These are phyloP conservation scores for Thunnus thynnus DNA, from an alignment of 2,113 vertebrate species.

Conservation along the genomic window DNA sequence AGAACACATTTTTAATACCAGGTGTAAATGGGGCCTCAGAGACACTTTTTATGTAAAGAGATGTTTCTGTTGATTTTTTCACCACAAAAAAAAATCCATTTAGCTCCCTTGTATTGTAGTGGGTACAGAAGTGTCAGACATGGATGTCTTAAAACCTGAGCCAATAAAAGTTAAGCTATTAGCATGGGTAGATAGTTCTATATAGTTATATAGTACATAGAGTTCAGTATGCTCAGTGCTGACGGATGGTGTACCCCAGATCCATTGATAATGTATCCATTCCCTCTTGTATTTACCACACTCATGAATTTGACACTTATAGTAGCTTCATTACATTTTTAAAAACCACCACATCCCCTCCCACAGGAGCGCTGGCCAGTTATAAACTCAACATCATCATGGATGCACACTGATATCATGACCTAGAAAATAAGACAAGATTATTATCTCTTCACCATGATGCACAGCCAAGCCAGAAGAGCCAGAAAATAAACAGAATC, in stretches of 20 bases:
- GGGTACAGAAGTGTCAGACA: no score
- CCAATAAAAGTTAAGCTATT: no score
- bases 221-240: not conserved
- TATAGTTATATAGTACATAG: not conserved
- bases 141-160: no score
- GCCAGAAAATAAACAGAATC: conserved; percentile 17
- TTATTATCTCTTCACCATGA: conserved; percentile 42
- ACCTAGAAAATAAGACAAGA: conserved; percentile 55
- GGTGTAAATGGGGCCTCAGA: no score
- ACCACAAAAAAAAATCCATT: not conserved
- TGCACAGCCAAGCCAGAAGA: not conserved
- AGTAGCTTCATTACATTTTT: conserved; percentile 15
- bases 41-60: not conserved
- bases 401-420: conserved; percentile 26
- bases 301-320: conserved; percentile 15
- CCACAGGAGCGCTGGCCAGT: not conserved
- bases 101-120: not conserved
- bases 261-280: conserved; percentile 6
- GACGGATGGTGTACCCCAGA: not conserved
- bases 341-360: not conserved
- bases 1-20: no score
- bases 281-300: not conserved
- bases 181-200: no score
- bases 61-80: no score
- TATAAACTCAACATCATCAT: conserved; percentile 27